Conservation (phyloP, 2,113 vertebrate species). For the Glaucidium brasilianum region DNA sequence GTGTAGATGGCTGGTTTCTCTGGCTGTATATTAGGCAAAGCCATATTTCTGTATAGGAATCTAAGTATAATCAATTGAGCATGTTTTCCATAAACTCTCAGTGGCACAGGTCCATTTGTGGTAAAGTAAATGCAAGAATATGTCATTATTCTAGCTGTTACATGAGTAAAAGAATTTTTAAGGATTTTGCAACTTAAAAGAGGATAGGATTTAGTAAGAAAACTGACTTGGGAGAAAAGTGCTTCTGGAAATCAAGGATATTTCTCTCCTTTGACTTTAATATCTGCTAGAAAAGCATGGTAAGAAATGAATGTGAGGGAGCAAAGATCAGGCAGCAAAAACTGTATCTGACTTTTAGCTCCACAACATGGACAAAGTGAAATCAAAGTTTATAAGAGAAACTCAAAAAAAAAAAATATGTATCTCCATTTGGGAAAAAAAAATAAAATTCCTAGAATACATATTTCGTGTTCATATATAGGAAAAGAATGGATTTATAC, state of each 20-base stretch:
- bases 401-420: background rate
- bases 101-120: background rate
- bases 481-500: background rate
- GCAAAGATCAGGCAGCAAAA: background rate
- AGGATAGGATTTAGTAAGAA: background rate
- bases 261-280: background rate
- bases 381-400: background rate
- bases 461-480: background rate
- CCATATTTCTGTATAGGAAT: background rate
- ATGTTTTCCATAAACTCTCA: conserved; percentile 7
- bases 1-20: background rate
- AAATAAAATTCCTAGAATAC: background rate
- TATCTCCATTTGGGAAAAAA: background rate
- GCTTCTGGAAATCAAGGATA: background rate
- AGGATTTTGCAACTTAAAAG: background rate
- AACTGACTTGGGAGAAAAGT: background rate
- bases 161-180: background rate
- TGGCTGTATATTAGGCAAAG: background rate
- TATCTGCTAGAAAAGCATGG: background rate
- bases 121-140: conserved; percentile 3
- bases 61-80: background rate
- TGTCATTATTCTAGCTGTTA: background rate
- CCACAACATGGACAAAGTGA: background rate
- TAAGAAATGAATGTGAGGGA: background rate
- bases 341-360: background rate